Base-by-base conservation (phyloP, 1,140 invertebrate species). In the Atta cephalotes region DNA sequence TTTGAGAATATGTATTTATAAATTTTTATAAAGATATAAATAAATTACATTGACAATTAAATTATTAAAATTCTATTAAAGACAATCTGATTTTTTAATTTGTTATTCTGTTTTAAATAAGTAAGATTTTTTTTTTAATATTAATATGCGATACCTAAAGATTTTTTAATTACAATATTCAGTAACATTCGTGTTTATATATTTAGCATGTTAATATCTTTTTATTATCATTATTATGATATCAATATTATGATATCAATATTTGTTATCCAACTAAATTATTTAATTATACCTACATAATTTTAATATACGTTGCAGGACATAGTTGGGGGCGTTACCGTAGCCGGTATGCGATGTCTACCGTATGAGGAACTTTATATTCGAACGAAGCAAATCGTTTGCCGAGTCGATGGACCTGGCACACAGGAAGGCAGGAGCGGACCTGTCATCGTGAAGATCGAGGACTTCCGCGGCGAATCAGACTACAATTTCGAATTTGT, bases 371-470 rank as follows among this genome's bases (percentile, higher is more conserved):
- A 98, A 86, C 96, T 98, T 14, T 99, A 99, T 93, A 96, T 98
- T 7, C 98, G 98, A 93, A 99, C 98, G 0, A 97, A 98, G 89
- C 96, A 97, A 93, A 99, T 99, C 79, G 98, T 98, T 1, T 99
- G 98, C 92, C 97, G 97, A 35, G 97, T 99, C 18, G 98, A 98
- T 92, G 98, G 98, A 21, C 98, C 98, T 14, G 98, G 98, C 0
- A 97, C 96, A 90, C 96, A 97, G 87, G 96, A 98, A 90, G 96
- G 96, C 56, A 96, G 97, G 68, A 96, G 97, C 87, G 98, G 98
- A 0, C 97, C 98, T 0, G 98, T 99, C 18, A 97, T 99, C 28
- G 98, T 99, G 0, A 97, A 98, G 94, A 98, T 99, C 14, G 97
- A 98, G 79, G 98, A 98, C 93, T 99, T 98, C 93, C 96, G 98